Percentiles rank a stretch among this genome's conserved stretches.
phyloP scores from a whole-genome alignment of 2,113 vertebrate species.

The Potamarius usumacintae region DNA sequence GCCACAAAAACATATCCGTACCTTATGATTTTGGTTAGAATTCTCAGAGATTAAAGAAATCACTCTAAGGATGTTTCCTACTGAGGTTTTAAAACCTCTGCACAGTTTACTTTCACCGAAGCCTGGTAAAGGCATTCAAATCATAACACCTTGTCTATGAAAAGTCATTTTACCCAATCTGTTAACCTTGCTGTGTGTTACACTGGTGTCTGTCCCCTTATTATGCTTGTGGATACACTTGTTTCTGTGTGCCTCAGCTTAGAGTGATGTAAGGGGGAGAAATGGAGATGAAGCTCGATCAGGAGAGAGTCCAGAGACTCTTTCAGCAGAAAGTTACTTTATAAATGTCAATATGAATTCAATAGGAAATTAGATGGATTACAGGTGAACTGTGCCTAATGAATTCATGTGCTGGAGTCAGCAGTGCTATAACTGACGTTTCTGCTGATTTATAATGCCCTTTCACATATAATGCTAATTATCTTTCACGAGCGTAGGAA shows the following conservation, averaged over 20 bases:
- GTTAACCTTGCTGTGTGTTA: constrained; percentile 28
- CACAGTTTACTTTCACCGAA: constrained; percentile 14
- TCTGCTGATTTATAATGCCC: constrained; percentile 52
- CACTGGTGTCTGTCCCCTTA: constrained; percentile 22
- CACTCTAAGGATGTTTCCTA: not conserved
- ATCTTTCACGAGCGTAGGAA: constrained; percentile 25
- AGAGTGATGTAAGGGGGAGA: constrained; percentile 1
- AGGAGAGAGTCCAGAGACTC: constrained; percentile 31
- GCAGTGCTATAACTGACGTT: constrained; percentile 30
- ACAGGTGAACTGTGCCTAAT: constrained; percentile 53
- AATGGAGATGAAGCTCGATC: constrained; percentile 29
- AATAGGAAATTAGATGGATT: constrained; percentile 52
- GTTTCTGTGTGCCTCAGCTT: constrained; percentile 10
- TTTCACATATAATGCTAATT: constrained; percentile 56
- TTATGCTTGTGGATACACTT: constrained; percentile 3
- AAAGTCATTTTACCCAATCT: constrained; percentile 19
- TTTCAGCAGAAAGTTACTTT: constrained; percentile 52
- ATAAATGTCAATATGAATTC: constrained; percentile 57
- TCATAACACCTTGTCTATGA: not conserved
- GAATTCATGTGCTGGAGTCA: constrained; percentile 53
- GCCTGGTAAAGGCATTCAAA: not conserved
- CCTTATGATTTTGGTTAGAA: not conserved
- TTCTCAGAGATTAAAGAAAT: not conserved
- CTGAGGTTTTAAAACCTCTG: not conserved
- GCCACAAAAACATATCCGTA: not conserved